Conservation (phyloP, 2,888 invertebrate genomes). For the Crepidodera aurea region DNA sequence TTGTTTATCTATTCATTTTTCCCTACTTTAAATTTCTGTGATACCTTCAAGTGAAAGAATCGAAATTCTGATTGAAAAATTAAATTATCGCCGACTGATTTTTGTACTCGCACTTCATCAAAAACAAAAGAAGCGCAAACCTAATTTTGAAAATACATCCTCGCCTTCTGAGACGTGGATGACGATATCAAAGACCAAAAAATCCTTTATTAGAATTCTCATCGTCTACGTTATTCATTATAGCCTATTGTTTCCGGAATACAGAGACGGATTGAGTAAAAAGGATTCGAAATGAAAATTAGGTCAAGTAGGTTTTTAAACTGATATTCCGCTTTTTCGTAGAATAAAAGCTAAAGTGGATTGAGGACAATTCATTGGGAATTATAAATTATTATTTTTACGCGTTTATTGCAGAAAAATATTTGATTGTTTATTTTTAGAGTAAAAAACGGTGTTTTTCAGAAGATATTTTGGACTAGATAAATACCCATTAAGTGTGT, state of each 20-base stretch:
- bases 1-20: neutral
- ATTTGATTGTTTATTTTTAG: too few relatives aligned
- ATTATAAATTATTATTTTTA: too few relatives aligned
- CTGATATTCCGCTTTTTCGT: too few relatives aligned
- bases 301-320: too few relatives aligned
- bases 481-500: too few relatives aligned
- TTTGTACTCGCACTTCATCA: neutral
- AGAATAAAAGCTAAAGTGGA: too few relatives aligned
- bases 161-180: neutral
- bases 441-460: too few relatives aligned
- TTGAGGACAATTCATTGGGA: too few relatives aligned
- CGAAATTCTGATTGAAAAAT: neutral
- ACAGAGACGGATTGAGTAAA: neutral
- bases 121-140: conserved; percentile 2
- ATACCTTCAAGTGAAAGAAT: too few relatives aligned
- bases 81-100: neutral
- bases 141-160: neutral
- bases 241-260: neutral
- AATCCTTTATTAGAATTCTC: neutral
- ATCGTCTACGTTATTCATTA: neutral
- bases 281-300: too few relatives aligned
- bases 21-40: neutral
- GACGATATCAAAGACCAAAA: neutral
- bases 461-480: too few relatives aligned
- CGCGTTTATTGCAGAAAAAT: too few relatives aligned